Evolutionary conservation across 2,797 vertebrate genomes (phyloP), one percentile per base, ranked within the genome.

Genomic region (Lacerta agilis): DNA sequence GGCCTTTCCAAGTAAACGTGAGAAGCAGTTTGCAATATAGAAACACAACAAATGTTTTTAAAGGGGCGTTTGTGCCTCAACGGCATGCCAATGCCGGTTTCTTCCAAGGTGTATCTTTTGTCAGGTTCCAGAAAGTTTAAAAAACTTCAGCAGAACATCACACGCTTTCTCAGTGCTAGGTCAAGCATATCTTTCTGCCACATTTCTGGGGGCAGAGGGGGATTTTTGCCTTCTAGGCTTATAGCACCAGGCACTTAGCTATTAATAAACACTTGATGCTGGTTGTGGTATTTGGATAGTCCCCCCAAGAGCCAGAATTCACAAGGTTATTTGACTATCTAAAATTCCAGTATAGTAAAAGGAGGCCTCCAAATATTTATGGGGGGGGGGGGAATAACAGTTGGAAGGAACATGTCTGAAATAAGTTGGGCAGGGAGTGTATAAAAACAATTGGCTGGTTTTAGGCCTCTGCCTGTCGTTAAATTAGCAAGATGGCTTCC

Each of bases 401-500:
- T 67, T 33, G 41, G 27, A 78, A 78, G 72, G 20, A 11, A 66
- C 64, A 49, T 6, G 66, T 49, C 61, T 69, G 75, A 78, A 79
- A 64, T 75, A 87, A 82, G n/a, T 27, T 18, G 18, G 9, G 5
- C 11, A 17, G n/a, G 77, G 13, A 13, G 25, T 73, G 11, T 66
- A 85, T 36, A 11, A 85, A 36, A 87, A 33, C 61, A 58, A 17
- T 29, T 58, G 64, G 36, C 61, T 82, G 61, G 72, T 29, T 81
- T 71, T 17, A 36, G 29, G n/a, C 4, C 11, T 49, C 2, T 29
- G 27, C 43, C 43, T 81, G 82, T 76, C 49, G 38, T 38, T 43
- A 33, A 85, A 79, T 75, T 89, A 67, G 43, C 76, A 87, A 75
- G 58, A 84, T 81, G 83, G 66, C 72, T 82, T 85, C 72, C 82